phyloP scores from a whole-genome alignment of 2,113 vertebrate genomes.

The Strix uralensis region DNA sequence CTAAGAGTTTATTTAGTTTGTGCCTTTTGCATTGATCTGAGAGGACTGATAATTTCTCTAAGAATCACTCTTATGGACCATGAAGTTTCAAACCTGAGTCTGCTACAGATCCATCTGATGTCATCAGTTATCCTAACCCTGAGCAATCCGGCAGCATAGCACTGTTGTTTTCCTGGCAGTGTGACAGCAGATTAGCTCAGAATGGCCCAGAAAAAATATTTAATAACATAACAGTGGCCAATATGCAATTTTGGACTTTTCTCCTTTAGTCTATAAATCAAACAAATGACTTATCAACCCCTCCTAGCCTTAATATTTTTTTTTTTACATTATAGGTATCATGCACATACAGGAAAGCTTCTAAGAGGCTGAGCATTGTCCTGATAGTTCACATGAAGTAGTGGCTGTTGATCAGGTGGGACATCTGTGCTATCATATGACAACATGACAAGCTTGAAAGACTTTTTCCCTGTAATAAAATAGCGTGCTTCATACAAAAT shows the following conservation, averaged over 20 bases:
- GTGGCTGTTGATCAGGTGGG: background rate
- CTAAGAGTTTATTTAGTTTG: background rate
- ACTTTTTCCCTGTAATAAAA: background rate
- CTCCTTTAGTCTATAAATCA: constrained; percentile 35
- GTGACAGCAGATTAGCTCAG: constrained; percentile 49
- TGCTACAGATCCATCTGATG: constrained; percentile 9
- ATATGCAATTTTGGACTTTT: background rate
- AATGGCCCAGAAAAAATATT: constrained; percentile 47
- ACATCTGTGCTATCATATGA: background rate
- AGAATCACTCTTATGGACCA: background rate
- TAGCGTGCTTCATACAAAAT: background rate
- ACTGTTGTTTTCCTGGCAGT: constrained; percentile 42
- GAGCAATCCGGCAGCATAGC: background rate
- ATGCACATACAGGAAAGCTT: background rate
- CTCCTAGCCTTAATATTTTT: background rate
- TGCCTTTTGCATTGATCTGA: background rate
- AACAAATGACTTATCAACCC: background rate
- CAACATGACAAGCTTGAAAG: background rate
- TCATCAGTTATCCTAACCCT: constrained; percentile 50
- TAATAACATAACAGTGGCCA: constrained; percentile 43
- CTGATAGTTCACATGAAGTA: background rate
- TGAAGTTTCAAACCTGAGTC: background rate
- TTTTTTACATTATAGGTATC: background rate
- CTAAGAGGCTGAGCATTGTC: background rate
- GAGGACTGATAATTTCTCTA: background rate